Base-by-base conservation (phyloP, 2,888 invertebrate genomes). In the Microplitis deprimator region DNA sequence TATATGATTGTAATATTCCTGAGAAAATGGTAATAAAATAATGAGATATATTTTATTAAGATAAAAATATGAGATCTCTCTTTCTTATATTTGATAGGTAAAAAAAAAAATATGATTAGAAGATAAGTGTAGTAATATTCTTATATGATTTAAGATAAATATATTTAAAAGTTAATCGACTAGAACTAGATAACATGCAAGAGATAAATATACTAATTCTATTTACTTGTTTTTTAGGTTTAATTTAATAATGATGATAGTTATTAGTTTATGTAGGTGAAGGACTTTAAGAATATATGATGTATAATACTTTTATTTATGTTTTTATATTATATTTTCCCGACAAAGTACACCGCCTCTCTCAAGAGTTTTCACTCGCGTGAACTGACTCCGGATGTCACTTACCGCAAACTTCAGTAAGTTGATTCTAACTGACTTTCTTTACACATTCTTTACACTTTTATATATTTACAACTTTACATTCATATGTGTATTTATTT, bases 301-400 rank as follows among this genome's bases (percentile, higher is more conserved):
- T 8, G 62, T 75, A 69, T 10, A 62, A 65, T 70, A 10, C 3
- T 59, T 59, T 29, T 59, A 8, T 29, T 70, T 6, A 62, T 75
- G 20, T 64, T 41, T 62, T 62, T 77, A 68, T 76, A 40, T 29
- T 29, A 29, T 75, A 64, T 76, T 50, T 67, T 41, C 73, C 40
- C 59, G 10, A 39, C 62, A 38, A 62, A 62, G 62, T 62, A 6
- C 8, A 64, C 67, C 6, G 10, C 17, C 50, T 67, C 76, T 72
- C 76, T 10, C 38, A n/a, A 67, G 64, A 65, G 73, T 76, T 76
- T 78, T 78, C 78, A 76, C 76, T 64, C 41, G 69, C 75, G 75
- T 75, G 75, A 70, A 75, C 70, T 69, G 69, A 65, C 75, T 70
- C 75, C 75, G 75, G 75, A 75, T 75, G 69, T 70, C 75, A 29